Conservation (phyloP, 2,797 vertebrate genomes). For the Melanogrammus aeglefinus region DNA sequence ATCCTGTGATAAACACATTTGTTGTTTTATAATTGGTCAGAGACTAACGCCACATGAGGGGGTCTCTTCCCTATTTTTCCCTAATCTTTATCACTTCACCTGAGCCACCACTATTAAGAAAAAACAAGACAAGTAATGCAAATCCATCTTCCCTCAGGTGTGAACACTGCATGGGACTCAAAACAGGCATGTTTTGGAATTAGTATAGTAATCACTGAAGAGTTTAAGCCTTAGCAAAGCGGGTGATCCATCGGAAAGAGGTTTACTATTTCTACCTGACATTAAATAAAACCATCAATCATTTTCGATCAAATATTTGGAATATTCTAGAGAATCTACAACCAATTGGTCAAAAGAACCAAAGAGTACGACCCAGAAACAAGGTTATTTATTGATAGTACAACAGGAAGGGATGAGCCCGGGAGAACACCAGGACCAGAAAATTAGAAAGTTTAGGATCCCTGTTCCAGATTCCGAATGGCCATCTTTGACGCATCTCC, state of each 20-base stretch:
- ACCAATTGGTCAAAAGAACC: not conserved
- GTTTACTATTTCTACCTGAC: too few relatives aligned
- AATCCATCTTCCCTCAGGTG: not conserved
- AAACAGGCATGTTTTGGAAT: not conserved
- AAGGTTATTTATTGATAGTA: not conserved
- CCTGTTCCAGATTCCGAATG: not conserved
- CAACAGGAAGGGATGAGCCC: too few relatives aligned
- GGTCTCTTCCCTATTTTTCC: not conserved
- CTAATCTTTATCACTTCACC: not conserved
- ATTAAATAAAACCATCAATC: not conserved
- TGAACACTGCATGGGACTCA: not conserved
- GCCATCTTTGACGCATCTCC: not conserved
- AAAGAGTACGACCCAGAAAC: not conserved
- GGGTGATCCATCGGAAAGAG: not conserved
- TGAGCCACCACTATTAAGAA: not conserved
- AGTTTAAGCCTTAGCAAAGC: not conserved
- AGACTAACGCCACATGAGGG: not conserved
- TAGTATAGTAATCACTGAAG: not conserved
- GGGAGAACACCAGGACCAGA: too few relatives aligned
- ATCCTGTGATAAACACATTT: not conserved
- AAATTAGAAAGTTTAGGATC: not conserved
- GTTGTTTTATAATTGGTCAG: not conserved
- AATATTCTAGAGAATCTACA: not conserved
- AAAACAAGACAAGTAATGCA: not conserved
- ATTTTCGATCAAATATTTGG: too few relatives aligned